Evolutionary conservation across 2,888 invertebrate genomes (phyloP), one percentile per base, ranked within the genome.

Genomic region (Pseudococcus longispinus): DNA sequence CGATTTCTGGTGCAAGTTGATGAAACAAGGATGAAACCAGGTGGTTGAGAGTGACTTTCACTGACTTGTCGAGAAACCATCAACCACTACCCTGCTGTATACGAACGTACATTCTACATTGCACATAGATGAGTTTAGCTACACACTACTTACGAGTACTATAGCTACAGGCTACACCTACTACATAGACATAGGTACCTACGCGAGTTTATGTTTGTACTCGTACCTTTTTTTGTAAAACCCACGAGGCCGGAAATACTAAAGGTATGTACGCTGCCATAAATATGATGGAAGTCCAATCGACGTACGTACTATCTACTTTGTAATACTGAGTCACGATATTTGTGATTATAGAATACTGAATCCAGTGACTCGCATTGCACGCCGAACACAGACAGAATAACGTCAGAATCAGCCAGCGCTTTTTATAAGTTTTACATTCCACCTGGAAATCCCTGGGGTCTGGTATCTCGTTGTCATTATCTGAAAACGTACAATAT

Each of bases 241-340:
- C 93, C 94, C 96, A 99, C 90, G 98, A 98, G 26, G 96, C 98
- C 0, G 99, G 99, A 90, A 99, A 97, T 90, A 99, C 97, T 89
- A 99, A 94, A 11, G 98, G 97, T 90, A 99, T 98, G 91, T 99
- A 99, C 2, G 95, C 93, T 89, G 97, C 93, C 99, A 99, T 99
- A 92, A 95, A 99, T 90, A 99, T 94, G 96, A 99, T 96, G 60
- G 98, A 98, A 37, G 98, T 96, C 98, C 98, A 98, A 91, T 99
- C 96, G 87, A 99, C 96, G 90, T 93, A 93, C 87, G 88, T 88
- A 89, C 93, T 93, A 89, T 93, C 93, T 29, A 96, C 94, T 18
- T 92, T 92, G 90, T 96, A 96, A 91, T 96, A 96, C 89, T 94
- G 93, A 89, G 92, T 93, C 77, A 98, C 93, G 86, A 96, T 94